Evolutionary conservation across 2,888 invertebrate genomes (phyloP).

Genomic region (Drosophila meridionalis): DNA sequence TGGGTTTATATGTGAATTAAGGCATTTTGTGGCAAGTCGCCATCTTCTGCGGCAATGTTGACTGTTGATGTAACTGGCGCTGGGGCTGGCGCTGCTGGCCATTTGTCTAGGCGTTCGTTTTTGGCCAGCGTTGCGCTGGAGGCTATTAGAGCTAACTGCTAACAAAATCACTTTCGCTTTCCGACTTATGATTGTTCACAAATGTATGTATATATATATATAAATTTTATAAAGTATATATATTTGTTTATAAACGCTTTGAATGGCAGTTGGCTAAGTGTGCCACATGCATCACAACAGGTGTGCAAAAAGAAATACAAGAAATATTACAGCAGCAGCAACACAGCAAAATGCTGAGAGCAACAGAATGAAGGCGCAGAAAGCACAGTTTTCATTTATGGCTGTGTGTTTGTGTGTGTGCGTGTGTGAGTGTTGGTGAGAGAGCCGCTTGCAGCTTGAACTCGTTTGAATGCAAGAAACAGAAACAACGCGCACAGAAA

Average conservation of each 20-base stretch:
- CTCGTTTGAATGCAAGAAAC: slow-evolving; percentile 40
- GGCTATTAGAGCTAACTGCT: slow-evolving; percentile 55
- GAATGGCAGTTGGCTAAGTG: slow-evolving; percentile 43
- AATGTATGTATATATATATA: not conserved
- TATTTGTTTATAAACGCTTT: slow-evolving; percentile 17
- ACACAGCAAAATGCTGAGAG: slow-evolving; percentile 28
- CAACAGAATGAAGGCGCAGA: slow-evolving; percentile 50
- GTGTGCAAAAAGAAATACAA: slow-evolving; percentile 55
- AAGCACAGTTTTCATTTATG: slow-evolving; percentile 30
- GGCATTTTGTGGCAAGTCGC: slow-evolving; percentile 60
- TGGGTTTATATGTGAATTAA: slow-evolving; percentile 41
- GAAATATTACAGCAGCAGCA: slow-evolving; percentile 7
- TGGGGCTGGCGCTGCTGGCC: slow-evolving; percentile 33
- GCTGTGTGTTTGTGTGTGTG: not conserved
- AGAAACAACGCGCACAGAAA: slow-evolving; percentile 33
- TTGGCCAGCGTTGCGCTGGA: slow-evolving; percentile 46
- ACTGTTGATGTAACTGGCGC: slow-evolving; percentile 67
- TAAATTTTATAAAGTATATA: not conserved
- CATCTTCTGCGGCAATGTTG: slow-evolving; percentile 55
- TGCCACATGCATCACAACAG: slow-evolving; percentile 59
- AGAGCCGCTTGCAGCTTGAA: slow-evolving; percentile 19
- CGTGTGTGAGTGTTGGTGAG: not conserved
- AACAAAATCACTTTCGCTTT: slow-evolving; percentile 77
- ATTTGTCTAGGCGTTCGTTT: slow-evolving; percentile 61
- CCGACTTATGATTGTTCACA: slow-evolving; percentile 42